Evolutionary conservation across 2,113 vertebrate genomes (phyloP).

Genomic region (Mesitornis unicolor): DNA sequence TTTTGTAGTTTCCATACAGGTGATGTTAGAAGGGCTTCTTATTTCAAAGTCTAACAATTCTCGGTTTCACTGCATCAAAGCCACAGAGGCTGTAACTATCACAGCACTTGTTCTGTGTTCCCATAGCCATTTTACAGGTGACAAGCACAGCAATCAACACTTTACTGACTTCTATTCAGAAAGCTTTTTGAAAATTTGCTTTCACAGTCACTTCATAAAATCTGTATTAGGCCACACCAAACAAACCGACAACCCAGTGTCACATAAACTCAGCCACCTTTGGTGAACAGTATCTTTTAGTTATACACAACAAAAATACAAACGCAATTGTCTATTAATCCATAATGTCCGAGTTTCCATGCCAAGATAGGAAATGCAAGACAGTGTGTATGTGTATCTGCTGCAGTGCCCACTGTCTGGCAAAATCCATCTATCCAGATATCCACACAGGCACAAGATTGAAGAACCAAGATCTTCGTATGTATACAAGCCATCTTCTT

Average conservation of each 20-base stretch:
- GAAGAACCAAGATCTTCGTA: neutral
- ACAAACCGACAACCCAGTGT: neutral
- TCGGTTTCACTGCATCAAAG: neutral
- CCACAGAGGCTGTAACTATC: neutral
- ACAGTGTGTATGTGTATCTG: neutral
- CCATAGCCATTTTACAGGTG: neutral
- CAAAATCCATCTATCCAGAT: neutral
- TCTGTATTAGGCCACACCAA: neutral
- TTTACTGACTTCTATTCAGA: neutral
- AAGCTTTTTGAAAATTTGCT: neutral
- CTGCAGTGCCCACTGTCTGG: neutral
- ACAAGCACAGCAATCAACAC: neutral
- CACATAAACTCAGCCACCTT: neutral
- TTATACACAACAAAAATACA: neutral
- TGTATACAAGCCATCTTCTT: neutral
- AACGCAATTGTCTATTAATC: neutral
- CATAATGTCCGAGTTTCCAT: neutral
- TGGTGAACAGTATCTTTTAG: neutral
- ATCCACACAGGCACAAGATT: neutral
- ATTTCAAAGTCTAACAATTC: neutral
- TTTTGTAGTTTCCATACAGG: neutral
- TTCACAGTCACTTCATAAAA: neutral
- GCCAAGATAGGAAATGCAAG: neutral
- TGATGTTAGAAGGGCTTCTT: neutral
- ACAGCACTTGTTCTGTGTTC: neutral